Percentiles rank a stretch among this genome's conserved stretches.
phyloP scores from a whole-genome alignment of 2,888 invertebrate genomes.

The Agrochola litura region DNA sequence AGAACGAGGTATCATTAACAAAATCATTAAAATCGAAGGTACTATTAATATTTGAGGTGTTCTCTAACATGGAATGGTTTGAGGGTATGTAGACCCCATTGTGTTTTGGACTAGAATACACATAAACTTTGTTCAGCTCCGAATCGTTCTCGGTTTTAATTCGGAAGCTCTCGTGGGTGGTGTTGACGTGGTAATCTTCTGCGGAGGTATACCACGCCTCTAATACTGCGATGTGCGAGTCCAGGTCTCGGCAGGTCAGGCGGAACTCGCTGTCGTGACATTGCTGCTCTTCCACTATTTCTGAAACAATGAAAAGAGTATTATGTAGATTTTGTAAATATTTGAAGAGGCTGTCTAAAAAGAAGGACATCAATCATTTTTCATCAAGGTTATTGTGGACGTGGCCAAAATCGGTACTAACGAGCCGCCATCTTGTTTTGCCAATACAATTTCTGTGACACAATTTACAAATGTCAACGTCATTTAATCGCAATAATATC shows the following conservation, averaged over 20 bases:
- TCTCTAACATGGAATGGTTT: constrained; percentile 80
- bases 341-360: background rate
- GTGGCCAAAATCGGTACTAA: background rate
- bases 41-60: constrained; percentile 62
- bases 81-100: constrained; percentile 82
- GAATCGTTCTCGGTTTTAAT: constrained; percentile 85
- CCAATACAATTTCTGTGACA: background rate
- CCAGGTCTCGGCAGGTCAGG: constrained; percentile 91
- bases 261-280: constrained; percentile 91
- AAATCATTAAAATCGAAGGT: constrained; percentile 67
- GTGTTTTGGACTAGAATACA: constrained; percentile 88
- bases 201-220: constrained; percentile 91
- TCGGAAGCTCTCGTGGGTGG: constrained; percentile 71
- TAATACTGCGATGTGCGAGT: constrained; percentile 91
- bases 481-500: too few species aligned
- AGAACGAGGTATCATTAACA: constrained; percentile 74
- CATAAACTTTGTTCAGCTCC: constrained; percentile 83
- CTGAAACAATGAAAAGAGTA: constrained; percentile 83
- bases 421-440: background rate
- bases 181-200: constrained; percentile 80
- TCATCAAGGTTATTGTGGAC: background rate
- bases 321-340: constrained; percentile 13
- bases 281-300: constrained; percentile 92
- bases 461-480: background rate
- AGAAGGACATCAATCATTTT: background rate